phyloP scores from a whole-genome alignment of 2,888 invertebrate species.

The Netelia inedita region DNA sequence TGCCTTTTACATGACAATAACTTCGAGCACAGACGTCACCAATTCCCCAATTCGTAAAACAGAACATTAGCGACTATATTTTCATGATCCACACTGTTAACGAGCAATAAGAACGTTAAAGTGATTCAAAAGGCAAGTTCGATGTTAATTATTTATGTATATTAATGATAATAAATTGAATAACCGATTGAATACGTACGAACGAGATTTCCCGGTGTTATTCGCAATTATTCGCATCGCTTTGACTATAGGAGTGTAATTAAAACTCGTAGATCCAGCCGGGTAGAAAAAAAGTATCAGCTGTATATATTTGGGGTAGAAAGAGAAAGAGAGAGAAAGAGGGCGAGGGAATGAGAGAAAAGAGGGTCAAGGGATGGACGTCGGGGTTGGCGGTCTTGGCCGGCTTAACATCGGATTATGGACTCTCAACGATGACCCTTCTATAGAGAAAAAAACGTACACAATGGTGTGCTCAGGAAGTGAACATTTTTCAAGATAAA shows the following conservation, averaged over 20 bases:
- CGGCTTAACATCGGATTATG: constrained; percentile 76
- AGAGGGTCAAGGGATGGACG: constrained; percentile 53
- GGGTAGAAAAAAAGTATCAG: not conserved
- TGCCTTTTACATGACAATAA: not conserved
- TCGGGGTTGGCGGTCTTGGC: constrained; percentile 43
- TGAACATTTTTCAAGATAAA: constrained; percentile 82
- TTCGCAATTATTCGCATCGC: not conserved
- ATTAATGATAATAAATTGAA: not conserved
- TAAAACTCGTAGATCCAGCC: not conserved
- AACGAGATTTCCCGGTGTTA: not conserved
- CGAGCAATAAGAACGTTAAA: too few relatives aligned
- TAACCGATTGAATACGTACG: not conserved
- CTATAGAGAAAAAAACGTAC: constrained; percentile 55
- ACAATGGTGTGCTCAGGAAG: constrained; percentile 78
- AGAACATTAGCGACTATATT: too few relatives aligned
- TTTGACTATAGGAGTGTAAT: not conserved
- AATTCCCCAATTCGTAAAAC: too few relatives aligned
- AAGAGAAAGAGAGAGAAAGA: constrained; percentile 14
- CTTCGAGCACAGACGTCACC: not conserved
- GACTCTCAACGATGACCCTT: constrained; percentile 67
- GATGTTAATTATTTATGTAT: constrained; percentile 9
- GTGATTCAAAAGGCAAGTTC: not conserved
- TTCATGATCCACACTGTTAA: too few relatives aligned
- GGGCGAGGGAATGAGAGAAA: not conserved
- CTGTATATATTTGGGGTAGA: not conserved